Base-by-base conservation (phyloP, 92 coral and sea anemone species). In the Scolanthus callimorphus region DNA sequence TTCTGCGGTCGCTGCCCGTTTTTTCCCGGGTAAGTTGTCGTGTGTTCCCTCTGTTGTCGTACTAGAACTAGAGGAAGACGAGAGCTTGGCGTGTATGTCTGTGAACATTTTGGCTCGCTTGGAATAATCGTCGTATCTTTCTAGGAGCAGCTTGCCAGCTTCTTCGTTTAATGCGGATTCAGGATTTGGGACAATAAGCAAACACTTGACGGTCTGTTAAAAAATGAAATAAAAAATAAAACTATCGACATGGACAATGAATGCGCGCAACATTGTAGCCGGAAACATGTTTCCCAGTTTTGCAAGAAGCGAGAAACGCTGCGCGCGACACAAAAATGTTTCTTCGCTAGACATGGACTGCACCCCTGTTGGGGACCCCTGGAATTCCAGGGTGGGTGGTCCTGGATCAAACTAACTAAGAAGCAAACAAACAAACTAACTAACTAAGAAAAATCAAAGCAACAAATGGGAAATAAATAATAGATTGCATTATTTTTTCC, bases 161-260 rank as follows among this genome's bases (percentile, higher is more conserved):
- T 94, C 99, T 63, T 94, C 99, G 23, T 94, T 94, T 19, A 94
- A 74, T 1, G 99, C 99, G 10, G 99, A 94, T 63, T 94, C 99
- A 27, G 99, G 96, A 62, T 94, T 94, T 31, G 99, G 99, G 26
- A 89, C 95, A 53, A 94, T 94, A 19, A 94, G 85, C 56, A 94
- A 76, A 52, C 99, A 94, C 50, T 94, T 94, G 17, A 94, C 85
- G 58, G 99, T 94, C 99, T 94, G 51, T 26, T 44, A 20, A 71
- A 9, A n/a, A 34, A n/a, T n/a, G n/a, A 44, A 62, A 50, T 63
- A 63, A 39, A 13, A 64, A 11, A 51, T 15, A 29, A 20, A 56
- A 52, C 11, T 10, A 24, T 21, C 20, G 28, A 2, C 13, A 24
- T 34, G 0, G 22, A 34, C 41, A 6, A 15, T 34, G 15, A 34